Evolutionary conservation across 1,140 invertebrate genomes (phyloP), one percentile per base, ranked within the genome.

Genomic region (Proales similis): DNA sequence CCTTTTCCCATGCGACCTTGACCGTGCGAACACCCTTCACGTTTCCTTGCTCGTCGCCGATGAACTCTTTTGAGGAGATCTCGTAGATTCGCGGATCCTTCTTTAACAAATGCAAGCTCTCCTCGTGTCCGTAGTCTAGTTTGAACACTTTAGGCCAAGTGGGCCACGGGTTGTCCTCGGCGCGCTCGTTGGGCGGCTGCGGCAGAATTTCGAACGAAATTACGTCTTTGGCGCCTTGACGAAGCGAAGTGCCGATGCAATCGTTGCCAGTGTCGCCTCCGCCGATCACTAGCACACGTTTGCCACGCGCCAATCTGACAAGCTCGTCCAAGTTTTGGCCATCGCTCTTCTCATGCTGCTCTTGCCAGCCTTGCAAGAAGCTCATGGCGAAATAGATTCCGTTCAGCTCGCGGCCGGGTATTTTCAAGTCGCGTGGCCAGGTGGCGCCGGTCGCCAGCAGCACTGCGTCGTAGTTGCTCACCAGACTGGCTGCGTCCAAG

Each of bases 241-340:
- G 81, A 11, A 97, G 80, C 2, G 91, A 92, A 2, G 94, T 98
- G 33, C 88, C 94, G 74, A 99, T 97, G 71, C 94, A 99, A 81
- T 99, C 94, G 77, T 89, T 93, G 0, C 94, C 94, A n/a, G 94
- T 99, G 73, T 99, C 94, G 24, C 94, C 94, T 11, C 94, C 94
- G 19, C 94, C 94, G 68, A 99, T 92, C 61, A 99, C 84, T 65
- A 99, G 84, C 3, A 99, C 91, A 75, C 94, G 80, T 74, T 95
- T 97, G 68, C 87, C 88, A 71, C 90, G 87, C 14, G 94, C 93
- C 36, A 83, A 81, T 29, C 88, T 80, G 39, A 81, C 70, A 67
- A 79, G 66, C 64, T 77, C 74, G 38, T 80, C 74, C 12, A 79
- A 68, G 48, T 75, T 70, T 42, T 57, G 39, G n/a, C n/a, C n/a